Evolutionary conservation across 2,888 invertebrate genomes (phyloP), one percentile per base, ranked within the genome.

Genomic region (Norana najaformis): DNA sequence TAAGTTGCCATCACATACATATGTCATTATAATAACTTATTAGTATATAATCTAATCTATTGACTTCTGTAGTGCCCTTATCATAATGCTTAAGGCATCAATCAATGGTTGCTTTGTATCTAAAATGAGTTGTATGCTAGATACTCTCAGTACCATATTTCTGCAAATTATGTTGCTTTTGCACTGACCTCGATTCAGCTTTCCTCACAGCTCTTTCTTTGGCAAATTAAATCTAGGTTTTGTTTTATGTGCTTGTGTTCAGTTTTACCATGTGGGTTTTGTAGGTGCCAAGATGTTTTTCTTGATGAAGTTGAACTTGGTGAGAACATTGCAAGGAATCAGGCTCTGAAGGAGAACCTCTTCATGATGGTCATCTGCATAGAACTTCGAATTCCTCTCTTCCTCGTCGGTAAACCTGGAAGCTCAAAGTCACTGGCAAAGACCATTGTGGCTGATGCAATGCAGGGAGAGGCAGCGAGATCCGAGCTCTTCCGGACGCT

Each of bases 331-430:
- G 94, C 94, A 13, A 90, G 91, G 53, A 94, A 94, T 91, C 93
- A 93, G 90, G 94, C 94, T 13, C 92, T 94, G 90, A 93, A 93
- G 89, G 94, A 94, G 91, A 94, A 94, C 91, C 92, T 94, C 35
- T 94, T 94, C 89, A 94, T 94, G 94, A 94, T 94, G 94, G 93
- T 94, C 47, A 93, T 94, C n/a, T 94, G 94, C 91, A 94, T 94
- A 53, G 94, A 94, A 90, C 92, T 94, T 35, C 91, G 94, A 37
- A 94, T 94, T 23, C 94, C 94, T 8, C 92, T 94, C 83, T 94
- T 94, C 91, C 92, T 94, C 88, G 94, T 94, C 16, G 94, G 94
- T 30, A 94, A 94, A 91, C 94, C 94, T 30, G 94, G 94, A 36
- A 94, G 94, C 91, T 94, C 94, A 38, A 94, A 94, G 91, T 94